A percentile compares a stretch with the other conserved stretches of the same genome.
Conservation (phyloP, 2,113 vertebrate species). For the Elephantulus edwardii region DNA sequence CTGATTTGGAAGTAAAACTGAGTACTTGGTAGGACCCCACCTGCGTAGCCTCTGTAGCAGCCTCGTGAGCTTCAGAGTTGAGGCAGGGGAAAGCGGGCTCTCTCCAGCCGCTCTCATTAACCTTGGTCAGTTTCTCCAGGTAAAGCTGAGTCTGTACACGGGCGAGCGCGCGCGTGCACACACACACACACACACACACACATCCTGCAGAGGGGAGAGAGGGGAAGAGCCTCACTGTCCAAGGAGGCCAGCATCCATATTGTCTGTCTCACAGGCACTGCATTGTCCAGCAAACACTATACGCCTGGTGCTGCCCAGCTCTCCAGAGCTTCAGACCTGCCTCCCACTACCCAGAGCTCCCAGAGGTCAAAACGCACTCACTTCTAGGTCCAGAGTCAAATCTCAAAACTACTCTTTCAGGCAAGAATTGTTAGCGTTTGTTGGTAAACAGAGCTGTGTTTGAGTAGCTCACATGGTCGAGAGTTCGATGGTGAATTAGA, state of each 20-base stretch:
- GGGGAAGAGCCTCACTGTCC: not conserved
- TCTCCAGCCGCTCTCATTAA: not conserved
- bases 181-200: too few relatives aligned
- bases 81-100: not conserved
- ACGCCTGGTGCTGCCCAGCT: rapidly evolving
- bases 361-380: not conserved
- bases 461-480: not conserved
- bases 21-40: not conserved
- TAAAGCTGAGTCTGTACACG: too few relatives aligned
- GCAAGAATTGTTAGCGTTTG: too few relatives aligned
- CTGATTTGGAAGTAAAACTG: not conserved
- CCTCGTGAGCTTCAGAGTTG: not conserved
- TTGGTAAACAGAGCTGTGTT: not conserved
- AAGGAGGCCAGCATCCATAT: not conserved
- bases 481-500: not conserved
- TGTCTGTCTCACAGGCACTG: not conserved
- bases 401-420: not conserved
- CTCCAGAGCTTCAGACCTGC: rapidly evolving
- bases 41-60: not conserved
- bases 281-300: not conserved
- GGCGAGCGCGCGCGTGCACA: too few relatives aligned
- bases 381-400: too few relatives aligned
- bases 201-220: too few relatives aligned
- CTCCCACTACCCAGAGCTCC: rapidly evolving
- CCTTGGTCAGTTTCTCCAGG: not conserved